Conservation (phyloP, 2,888 invertebrate genomes). For the Diachrysia chrysitis region DNA sequence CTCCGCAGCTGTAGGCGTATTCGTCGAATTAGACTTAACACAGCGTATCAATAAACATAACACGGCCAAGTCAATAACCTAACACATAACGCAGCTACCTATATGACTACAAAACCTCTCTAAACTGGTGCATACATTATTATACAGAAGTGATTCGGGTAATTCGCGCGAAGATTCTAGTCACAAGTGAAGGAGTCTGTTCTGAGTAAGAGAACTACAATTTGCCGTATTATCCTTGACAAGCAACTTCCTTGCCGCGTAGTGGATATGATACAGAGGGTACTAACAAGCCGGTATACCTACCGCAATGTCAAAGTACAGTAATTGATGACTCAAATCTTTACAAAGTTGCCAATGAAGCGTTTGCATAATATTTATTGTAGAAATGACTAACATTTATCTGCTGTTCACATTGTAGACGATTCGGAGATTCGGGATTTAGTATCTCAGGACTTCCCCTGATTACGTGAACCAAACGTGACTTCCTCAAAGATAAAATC, state of each 20-base stretch:
- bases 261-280: constrained; percentile 41
- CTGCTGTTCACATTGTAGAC: not conserved
- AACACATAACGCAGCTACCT: constrained; percentile 5
- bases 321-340: constrained; percentile 25
- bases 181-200: constrained; percentile 42
- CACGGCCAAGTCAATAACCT: constrained; percentile 45
- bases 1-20: not conserved
- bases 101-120: constrained; percentile 11
- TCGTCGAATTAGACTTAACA: constrained; percentile 12
- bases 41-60: constrained; percentile 33
- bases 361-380: constrained; percentile 15
- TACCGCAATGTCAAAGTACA: constrained; percentile 31
- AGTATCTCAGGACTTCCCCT: not conserved
- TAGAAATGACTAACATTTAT: not conserved
- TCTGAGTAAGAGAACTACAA: constrained; percentile 68
- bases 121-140: constrained; percentile 46
- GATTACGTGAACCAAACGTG: not conserved
- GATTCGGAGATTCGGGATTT: not conserved
- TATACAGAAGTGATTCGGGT: constrained; percentile 57
- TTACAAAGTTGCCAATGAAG: constrained; percentile 15
- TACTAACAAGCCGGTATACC: constrained; percentile 38
- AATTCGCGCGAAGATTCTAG: constrained; percentile 56
- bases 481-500: too few relatives aligned
- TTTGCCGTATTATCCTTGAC: constrained; percentile 76
- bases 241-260: constrained; percentile 71